Percentiles rank a stretch among this genome's conserved stretches.
phyloP scores from a whole-genome alignment of 1,140 invertebrate species.

The Drosophila ohnishii region DNA sequence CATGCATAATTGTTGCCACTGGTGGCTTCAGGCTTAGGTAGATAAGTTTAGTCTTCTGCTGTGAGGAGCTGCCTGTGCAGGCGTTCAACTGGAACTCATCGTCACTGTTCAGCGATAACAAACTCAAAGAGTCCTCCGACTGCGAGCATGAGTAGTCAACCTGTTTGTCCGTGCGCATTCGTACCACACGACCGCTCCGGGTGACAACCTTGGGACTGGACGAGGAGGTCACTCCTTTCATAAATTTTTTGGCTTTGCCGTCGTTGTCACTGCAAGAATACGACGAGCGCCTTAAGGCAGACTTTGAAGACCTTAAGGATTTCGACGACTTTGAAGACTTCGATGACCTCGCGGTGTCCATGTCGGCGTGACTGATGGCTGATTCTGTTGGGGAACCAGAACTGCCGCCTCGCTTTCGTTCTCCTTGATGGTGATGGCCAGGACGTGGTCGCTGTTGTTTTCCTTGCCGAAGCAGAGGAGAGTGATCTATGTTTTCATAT shows the following conservation, averaged over 20 bases:
- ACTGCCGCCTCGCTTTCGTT: not conserved
- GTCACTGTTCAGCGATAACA: not conserved
- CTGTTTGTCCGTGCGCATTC: constrained; percentile 26
- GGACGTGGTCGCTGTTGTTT: too few relatives aligned
- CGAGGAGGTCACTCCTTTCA: not conserved
- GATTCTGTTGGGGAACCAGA: not conserved
- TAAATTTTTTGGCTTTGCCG: not conserved
- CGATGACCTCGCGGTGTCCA: not conserved
- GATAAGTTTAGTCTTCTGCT: constrained; percentile 5
- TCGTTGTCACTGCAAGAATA: not conserved
- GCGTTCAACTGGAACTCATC: constrained; percentile 30
- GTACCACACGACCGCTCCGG: constrained; percentile 58
- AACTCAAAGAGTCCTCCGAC: not conserved
- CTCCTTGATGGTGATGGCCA: too few relatives aligned
- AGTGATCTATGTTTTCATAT: too few relatives aligned
- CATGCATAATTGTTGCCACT: constrained; percentile 24
- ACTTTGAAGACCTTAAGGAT: not conserved
- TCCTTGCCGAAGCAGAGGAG: too few relatives aligned
- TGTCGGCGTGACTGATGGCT: not conserved
- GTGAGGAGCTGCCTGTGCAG: constrained; percentile 6
- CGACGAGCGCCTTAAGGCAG: not conserved
- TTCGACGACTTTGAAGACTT: too few relatives aligned
- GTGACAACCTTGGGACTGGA: constrained; percentile 29
- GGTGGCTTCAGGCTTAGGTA: constrained; percentile 45
- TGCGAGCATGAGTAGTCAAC: constrained; percentile 58